Evolutionary conservation across 2,888 invertebrate genomes (phyloP), one percentile per base, ranked within the genome.

Genomic region (Aspidiotus rigidus): DNA sequence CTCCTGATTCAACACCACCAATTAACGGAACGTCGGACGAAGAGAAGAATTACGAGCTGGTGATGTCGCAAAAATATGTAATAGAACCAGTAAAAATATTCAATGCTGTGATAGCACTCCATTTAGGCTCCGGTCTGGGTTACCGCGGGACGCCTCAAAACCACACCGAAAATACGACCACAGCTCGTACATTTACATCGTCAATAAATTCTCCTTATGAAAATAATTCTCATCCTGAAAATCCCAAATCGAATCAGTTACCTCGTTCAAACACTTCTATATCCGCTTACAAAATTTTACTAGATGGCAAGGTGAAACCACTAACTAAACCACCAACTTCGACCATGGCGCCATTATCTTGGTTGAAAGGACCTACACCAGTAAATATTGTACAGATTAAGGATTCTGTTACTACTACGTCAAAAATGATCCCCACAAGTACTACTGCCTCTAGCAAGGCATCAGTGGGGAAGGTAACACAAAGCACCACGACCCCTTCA

Each of bases 261-360:
- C 39, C 59, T 7, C 39, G 59, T 17, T 9, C 13, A 2, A 59
- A 59, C 39, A 39, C 28, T 13, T 59, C 59, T 13, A 13, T 39
- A 13, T 17, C 59, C 13, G 28, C 13, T 1, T 59, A 59, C 59
- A 59, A 59, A 59, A 59, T 59, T 59, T 13, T 59, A 10, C 28
- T 59, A 28, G 59, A 59, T 10, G 59, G 28, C 39, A 59, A 59
- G 13, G 59, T 59, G 59, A 59, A 28, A 59, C 59, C 59, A 7
- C 39, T 59, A 11, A 59, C 59, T 28, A 59, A 39, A 28, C 17
- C 28, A 7, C 59, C 59, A 39, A 59, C 17, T 28, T 13, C 28
- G 39, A 59, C 59, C 8, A 28, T 16, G 28, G 59, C 59, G 6
- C 59, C 59, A 2, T 39, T 59, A 13, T 28, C 59, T 7, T 59